These are phyloP conservation scores for Elgaria multicarinata DNA, from an alignment of 2,113 vertebrate genomes.

Conservation along the genomic window DNA sequence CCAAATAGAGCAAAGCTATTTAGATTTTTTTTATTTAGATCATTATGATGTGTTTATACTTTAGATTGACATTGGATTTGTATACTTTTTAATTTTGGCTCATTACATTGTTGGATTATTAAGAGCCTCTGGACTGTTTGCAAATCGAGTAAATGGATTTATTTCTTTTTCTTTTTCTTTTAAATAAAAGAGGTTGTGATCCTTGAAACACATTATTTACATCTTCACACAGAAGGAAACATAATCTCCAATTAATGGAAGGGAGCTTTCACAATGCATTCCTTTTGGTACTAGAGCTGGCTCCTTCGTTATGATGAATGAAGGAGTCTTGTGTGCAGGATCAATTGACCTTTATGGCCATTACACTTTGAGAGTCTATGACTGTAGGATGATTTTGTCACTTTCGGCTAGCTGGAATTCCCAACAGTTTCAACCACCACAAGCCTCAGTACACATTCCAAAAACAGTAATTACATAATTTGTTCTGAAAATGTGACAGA, in stretches of 20 bases:
- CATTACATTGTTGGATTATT: background rate
- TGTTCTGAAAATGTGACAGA: conserved; percentile 46
- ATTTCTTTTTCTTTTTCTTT: no score
- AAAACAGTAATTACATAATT: conserved; percentile 57
- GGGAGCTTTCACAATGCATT: background rate
- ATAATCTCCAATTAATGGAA: background rate
- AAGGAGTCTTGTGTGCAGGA: background rate
- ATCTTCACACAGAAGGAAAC: background rate
- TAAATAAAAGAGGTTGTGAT: background rate
- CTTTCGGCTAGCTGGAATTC: conserved; percentile 10
- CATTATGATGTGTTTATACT: background rate
- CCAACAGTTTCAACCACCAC: conserved; percentile 36
- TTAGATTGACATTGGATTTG: background rate
- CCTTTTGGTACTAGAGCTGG: background rate
- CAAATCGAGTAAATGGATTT: background rate
- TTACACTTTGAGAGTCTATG: background rate
- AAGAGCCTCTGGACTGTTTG: background rate
- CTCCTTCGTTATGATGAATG: background rate
- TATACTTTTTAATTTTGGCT: background rate
- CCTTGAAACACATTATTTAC: background rate
- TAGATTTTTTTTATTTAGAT: background rate
- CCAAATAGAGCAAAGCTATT: background rate
- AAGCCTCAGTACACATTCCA: conserved; percentile 36
- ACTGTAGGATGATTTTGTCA: background rate
- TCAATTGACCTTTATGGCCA: background rate